Conservation (phyloP, 1,140 invertebrate genomes). For the Zaprionus tsacasi region DNA sequence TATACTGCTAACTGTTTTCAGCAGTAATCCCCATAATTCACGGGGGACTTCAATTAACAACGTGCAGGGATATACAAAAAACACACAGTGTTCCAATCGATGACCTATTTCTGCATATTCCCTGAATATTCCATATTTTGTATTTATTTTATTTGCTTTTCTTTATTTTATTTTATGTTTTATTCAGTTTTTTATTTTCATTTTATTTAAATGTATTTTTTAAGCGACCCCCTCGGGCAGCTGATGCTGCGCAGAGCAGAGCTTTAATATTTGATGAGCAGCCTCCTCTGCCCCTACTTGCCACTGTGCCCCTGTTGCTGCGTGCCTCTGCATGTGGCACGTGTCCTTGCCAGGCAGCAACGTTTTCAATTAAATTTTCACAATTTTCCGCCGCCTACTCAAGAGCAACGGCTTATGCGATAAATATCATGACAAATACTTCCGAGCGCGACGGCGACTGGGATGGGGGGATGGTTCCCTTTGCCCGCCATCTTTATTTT, state of each 20-base stretch:
- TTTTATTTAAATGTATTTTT: slow-evolving; percentile 24
- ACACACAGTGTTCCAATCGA: slow-evolving; percentile 27
- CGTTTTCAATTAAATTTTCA: slow-evolving; percentile 81
- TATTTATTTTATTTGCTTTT: not conserved
- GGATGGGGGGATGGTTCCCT: slow-evolving; percentile 32
- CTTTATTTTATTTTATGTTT: slow-evolving; percentile 1
- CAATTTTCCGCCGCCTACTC: slow-evolving; percentile 62
- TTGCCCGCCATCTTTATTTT: slow-evolving; percentile 8
- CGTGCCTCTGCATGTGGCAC: slow-evolving; percentile 37
- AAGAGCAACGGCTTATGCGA: slow-evolving; percentile 73
- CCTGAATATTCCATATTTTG: not conserved
- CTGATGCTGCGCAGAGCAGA: slow-evolving; percentile 50
- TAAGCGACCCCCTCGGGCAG: slow-evolving; percentile 10
- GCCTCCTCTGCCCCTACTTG: not conserved
- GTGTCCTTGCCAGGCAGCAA: slow-evolving; percentile 40
- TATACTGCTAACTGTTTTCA: not conserved
- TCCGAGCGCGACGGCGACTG: slow-evolving; percentile 23
- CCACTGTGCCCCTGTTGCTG: not conserved
- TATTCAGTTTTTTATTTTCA: slow-evolving; percentile 42
- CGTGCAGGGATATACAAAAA: not conserved
- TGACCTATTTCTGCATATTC: slow-evolving; percentile 46
- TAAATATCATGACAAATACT: slow-evolving; percentile 80
- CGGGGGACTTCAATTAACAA: slow-evolving; percentile 18
- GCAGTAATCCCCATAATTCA: slow-evolving; percentile 13
- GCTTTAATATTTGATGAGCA: slow-evolving; percentile 71